Conservation (phyloP, 2,888 invertebrate species). For the Baccha elongata region DNA sequence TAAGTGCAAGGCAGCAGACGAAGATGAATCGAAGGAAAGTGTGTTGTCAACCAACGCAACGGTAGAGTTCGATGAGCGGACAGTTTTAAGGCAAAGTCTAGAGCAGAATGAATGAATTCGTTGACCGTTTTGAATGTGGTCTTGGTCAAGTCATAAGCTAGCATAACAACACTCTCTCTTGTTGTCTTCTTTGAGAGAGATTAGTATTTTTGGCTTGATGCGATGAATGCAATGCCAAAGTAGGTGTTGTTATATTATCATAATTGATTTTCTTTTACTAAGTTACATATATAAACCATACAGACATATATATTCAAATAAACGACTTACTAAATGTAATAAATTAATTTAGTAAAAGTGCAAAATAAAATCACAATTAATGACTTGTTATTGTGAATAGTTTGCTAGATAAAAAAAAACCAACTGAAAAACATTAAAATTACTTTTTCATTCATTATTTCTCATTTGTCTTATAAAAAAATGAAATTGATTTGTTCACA, state of each 20-base stretch:
- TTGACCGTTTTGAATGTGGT: conserved; percentile 36
- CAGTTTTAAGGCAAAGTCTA: conserved; percentile 26
- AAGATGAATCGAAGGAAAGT: conserved; percentile 59
- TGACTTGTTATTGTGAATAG: no score
- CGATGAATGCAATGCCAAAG: conserved; percentile 1
- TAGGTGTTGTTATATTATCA: conserved; percentile 20
- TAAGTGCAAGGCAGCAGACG: conserved; percentile 16
- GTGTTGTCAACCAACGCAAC: conserved; percentile 20
- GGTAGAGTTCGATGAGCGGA: conserved; percentile 50
- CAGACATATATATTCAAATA: no score
- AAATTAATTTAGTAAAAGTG: no score
- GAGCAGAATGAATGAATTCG: conserved; percentile 27
- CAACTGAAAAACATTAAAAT: no score
- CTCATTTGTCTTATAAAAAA: neutral
- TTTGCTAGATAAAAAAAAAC: no score
- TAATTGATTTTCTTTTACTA: neutral
- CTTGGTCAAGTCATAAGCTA: conserved; percentile 8
- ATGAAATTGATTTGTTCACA: no score
- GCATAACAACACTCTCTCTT: conserved; percentile 20
- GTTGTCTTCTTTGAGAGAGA: neutral
- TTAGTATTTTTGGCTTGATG: conserved; percentile 4
- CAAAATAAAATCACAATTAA: no score
- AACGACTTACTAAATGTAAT: no score
- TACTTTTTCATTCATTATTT: neutral
- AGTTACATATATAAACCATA: no score